phyloP scores from a whole-genome alignment of 2,113 vertebrate species.

The Pelvicachromis taeniatus region DNA sequence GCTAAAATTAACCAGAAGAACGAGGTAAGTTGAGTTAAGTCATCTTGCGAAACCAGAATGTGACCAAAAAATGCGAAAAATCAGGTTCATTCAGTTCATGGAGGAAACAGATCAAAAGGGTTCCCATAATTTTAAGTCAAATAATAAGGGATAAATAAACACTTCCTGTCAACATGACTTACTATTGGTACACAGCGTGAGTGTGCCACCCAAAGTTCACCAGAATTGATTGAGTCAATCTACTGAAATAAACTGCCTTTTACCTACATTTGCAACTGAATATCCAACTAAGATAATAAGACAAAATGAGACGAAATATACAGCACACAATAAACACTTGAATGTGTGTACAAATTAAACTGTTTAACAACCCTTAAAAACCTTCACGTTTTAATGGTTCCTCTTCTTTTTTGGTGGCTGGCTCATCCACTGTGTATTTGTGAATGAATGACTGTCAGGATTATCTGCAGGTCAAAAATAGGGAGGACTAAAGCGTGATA shows the following conservation, averaged over 20 bases:
- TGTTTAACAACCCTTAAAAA: not conserved
- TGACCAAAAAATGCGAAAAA: not conserved
- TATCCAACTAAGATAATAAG: not conserved
- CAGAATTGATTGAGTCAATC: not conserved
- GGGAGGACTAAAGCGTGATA: not conserved
- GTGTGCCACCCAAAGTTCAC: not conserved
- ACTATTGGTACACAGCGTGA: not conserved
- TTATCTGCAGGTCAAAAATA: constrained; percentile 19
- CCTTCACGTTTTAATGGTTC: not conserved
- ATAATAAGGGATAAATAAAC: not conserved
- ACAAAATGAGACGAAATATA: not conserved
- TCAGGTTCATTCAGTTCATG: not conserved
- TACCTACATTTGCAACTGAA: not conserved
- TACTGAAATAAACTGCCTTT: not conserved
- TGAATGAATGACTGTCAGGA: constrained; percentile 14
- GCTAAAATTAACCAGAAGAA: not conserved
- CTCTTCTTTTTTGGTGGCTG: not conserved
- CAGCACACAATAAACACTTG: not conserved
- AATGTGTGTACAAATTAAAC: not conserved
- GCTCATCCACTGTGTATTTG: not conserved
- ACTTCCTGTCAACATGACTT: not conserved
- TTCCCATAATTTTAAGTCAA: not conserved
- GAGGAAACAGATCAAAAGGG: not conserved
- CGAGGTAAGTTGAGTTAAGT: not conserved
- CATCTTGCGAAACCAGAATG: not conserved